Base-by-base conservation (phyloP, 2,888 invertebrate species). In the Sminthurides aquaticus region DNA sequence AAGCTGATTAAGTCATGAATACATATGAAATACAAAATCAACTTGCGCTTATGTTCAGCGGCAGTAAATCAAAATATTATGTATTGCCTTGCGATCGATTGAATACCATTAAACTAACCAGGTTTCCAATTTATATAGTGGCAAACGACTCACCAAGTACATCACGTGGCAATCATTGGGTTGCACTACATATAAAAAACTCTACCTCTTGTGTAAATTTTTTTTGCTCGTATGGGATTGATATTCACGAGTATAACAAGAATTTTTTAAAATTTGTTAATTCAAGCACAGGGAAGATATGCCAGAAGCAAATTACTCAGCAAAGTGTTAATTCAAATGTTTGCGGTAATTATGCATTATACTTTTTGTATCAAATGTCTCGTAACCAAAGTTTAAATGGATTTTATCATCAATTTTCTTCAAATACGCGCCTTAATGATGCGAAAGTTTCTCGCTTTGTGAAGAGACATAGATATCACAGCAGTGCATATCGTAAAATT, bases 311-410 rank as follows among this genome's bases (percentile, higher is more conserved):
- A 11, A 3, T 2, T 3, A 28, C 22, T 28, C 24, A 66, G 1
- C 68, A 68, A 59, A 3, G 26, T 1, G n/a, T n/a, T 22, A 24
- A 34, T 20, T 56, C 59, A 1, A 20, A 2, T 22, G 59, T 59
- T 15, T 68, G 68, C 48, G 68, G 68, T 1, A 15, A 34, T 3
- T 54, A 66, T 66, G 66, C 57, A 26, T 18, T 65, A 49, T 63
- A 54, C 60, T 67, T 62, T 55, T 22, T 62, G 25, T 28, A 52
- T 52, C 27, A 52, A 28, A n/a, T n/a, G n/a, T n/a, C n/a, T n/a
- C n/a, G n/a, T n/a, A n/a, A n/a, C n/a, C n/a, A n/a, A n/a, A n/a
- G n/a, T n/a, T n/a, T n/a, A n/a, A n/a, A n/a, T n/a, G n/a, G n/a
- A n/a, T n/a, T n/a, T n/a, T n/a, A n/a, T n/a, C n/a, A n/a, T n/a